Evolutionary conservation across 2,113 vertebrate species (phyloP).

Genomic region (Macrotis lagotis): DNA sequence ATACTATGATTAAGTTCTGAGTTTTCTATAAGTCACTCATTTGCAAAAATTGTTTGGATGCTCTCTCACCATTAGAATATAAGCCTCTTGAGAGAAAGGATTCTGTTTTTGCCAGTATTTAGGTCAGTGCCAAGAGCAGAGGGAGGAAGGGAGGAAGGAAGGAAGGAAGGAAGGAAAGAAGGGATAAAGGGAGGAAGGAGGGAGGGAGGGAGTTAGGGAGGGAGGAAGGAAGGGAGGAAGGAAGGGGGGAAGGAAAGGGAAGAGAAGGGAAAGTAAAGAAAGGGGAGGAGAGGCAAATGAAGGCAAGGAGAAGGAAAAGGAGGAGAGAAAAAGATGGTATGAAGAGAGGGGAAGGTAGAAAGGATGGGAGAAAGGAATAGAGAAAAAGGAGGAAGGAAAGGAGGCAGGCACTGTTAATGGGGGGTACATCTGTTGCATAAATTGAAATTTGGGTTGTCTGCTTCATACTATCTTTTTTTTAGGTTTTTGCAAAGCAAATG

Average conservation of each 20-base stretch:
- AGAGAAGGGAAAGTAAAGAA: background rate
- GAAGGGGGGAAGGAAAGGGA: too few relatives aligned
- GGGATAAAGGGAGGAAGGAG: too few relatives aligned
- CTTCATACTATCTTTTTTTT: background rate
- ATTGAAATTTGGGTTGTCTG: background rate
- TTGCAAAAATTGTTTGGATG: background rate
- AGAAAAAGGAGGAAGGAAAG: background rate
- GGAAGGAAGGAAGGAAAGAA: too few relatives aligned
- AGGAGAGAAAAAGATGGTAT: too few relatives aligned
- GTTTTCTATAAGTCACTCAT: background rate
- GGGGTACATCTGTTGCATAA: background rate
- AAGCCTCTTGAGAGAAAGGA: background rate
- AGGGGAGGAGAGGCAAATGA: too few relatives aligned
- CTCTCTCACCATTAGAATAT: background rate
- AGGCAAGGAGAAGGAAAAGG: too few relatives aligned
- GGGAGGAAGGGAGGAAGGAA: background rate
- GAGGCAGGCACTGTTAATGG: background rate
- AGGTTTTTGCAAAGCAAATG: too few relatives aligned
- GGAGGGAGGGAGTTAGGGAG: too few relatives aligned
- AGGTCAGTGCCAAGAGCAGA: background rate
- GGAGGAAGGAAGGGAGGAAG: too few relatives aligned
- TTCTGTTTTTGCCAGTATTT: background rate
- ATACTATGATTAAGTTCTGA: background rate
- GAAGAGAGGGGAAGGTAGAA: background rate
- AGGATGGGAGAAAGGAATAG: background rate